These are phyloP conservation scores for Junonia oenone DNA, from an alignment of 2,888 invertebrate species.

Conservation along the genomic window DNA sequence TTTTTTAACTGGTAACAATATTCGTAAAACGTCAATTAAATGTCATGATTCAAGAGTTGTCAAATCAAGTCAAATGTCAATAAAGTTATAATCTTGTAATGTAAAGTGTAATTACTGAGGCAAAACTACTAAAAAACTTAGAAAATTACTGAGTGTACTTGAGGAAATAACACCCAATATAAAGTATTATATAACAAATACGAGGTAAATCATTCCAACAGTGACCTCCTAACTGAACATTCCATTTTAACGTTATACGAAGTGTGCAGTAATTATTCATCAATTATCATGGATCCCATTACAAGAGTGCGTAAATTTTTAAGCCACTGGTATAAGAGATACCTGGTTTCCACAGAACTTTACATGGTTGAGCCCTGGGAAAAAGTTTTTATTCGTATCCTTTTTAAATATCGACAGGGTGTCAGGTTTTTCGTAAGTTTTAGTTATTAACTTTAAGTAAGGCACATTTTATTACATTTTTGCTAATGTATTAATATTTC, in stretches of 20 bases:
- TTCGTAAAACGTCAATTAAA: no score
- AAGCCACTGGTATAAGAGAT: conserved; percentile 80
- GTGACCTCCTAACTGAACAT: not conserved
- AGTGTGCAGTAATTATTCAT: not conserved
- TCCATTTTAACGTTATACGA: not conserved
- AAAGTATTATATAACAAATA: not conserved
- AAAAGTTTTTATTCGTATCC: conserved; percentile 81
- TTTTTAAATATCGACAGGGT: conserved; percentile 48
- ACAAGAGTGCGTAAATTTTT: conserved; percentile 65
- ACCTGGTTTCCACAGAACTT: conserved; percentile 79
- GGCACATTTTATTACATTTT: no score
- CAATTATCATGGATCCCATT: conserved; percentile 36
- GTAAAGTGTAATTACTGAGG: no score
- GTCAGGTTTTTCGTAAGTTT: no score
- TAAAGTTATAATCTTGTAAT: no score
- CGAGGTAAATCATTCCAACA: not conserved
- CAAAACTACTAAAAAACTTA: no score
- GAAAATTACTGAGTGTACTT: not conserved
- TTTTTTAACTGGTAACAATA: no score
- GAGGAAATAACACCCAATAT: not conserved
- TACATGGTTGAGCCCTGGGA: conserved; percentile 85
- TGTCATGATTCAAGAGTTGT: no score
- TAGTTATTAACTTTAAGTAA: no score
- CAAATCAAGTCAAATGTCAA: no score
- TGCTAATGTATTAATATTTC: no score